These are phyloP conservation scores for Cantharis flavilabris DNA, from an alignment of 2,888 invertebrate species.

Conservation along the genomic window DNA sequence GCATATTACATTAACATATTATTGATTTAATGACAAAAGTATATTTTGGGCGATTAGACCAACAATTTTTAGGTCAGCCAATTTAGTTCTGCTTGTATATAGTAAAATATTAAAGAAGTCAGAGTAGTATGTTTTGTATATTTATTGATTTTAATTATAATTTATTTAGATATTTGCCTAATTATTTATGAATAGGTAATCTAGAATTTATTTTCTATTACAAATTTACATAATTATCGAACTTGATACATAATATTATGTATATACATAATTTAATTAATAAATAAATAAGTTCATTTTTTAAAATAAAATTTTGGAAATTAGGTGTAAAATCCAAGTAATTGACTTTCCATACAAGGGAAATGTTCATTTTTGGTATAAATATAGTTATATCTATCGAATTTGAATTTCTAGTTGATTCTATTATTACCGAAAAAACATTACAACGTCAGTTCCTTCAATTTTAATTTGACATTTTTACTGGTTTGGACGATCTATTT, in stretches of 20 bases:
- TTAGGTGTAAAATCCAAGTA: not conserved
- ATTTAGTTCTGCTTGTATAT: constrained; percentile 1
- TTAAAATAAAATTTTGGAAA: not conserved
- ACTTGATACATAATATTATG: not conserved
- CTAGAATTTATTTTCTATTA: not conserved
- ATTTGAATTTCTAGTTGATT: not conserved
- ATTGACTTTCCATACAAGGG: not conserved
- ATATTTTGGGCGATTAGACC: not conserved
- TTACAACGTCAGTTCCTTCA: not conserved
- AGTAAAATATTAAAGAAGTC: not conserved
- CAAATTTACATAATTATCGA: not conserved
- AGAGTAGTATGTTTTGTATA: not conserved
- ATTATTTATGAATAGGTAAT: not conserved
- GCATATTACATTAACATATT: not conserved
- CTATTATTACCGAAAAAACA: not conserved
- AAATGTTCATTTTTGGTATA: not conserved
- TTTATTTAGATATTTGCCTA: not conserved
- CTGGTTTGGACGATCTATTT: not conserved
- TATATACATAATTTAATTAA: too few species aligned
- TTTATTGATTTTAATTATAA: not conserved
- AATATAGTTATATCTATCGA: not conserved
- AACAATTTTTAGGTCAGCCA: constrained; percentile 4
- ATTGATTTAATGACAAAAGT: constrained; percentile 1
- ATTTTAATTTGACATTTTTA: not conserved
- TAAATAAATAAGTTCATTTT: too few species aligned